Evolutionary conservation across 2,113 vertebrate genomes (phyloP), one percentile per base, ranked within the genome.

Genomic region (Myrmecobius fasciatus): DNA sequence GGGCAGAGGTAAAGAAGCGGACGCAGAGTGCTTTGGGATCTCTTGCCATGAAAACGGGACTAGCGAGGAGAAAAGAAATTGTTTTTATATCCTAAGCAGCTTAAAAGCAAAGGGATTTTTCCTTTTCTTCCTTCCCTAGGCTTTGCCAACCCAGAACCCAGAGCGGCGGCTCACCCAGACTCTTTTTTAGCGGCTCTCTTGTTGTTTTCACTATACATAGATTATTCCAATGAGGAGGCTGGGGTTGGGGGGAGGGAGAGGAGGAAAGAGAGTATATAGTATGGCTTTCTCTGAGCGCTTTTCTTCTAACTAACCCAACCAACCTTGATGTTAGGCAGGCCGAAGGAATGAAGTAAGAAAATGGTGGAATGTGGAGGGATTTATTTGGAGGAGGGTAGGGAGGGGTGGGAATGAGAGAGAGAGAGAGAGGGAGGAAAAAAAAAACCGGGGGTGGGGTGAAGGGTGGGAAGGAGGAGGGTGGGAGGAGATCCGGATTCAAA

Each of bases 281-380:
- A 96, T 97, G 97, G 96, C 91, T 97, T 97, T 96, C 94, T 97
- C 97, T 97, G 96, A 96, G 97, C 97, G 98, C 95, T 96, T 97
- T 97, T 90, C 95, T 96, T 98, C 93, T 96, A 98, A 98, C 97
- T 95, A 97, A 98, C 97, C 97, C 98, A 97, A 97, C 95, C 47
- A 89, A 93, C 98, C 98, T 98, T 91, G 26, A 90, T 98, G 92
- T 8, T 14, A 28, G 43, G 93, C 51, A 26, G 43, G 93, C 51
- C n/a, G 95, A 97, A 96, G 96, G 97, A 98, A 96, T 97, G 97
- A 98, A 99, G 97, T 98, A 94, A 97, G 98, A 99, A 99, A 98
- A 99, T 99, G 98, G 98, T 98, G 98, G 98, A 97, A 98, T 98
- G 98, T 96, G 95, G 95, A 98, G 98, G 98, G 98, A 96, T 98